Evolutionary conservation across 2,888 invertebrate genomes (phyloP), one percentile per base, ranked within the genome.

Genomic region (Dolomedes plantarius): DNA sequence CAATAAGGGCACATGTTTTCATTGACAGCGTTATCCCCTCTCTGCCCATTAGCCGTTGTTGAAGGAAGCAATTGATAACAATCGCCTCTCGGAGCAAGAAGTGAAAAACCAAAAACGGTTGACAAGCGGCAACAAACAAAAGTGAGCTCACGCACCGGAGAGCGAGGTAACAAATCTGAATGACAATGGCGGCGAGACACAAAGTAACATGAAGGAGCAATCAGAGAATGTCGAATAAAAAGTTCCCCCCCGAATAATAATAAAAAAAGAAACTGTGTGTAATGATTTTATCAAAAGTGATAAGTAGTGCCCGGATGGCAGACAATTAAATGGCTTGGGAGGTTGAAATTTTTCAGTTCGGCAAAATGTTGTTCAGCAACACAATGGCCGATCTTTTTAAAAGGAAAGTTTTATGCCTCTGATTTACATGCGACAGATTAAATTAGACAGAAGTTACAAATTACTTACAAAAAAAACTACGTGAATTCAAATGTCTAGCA

Each of bases 231-330:
- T 56, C 5, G 23, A 56, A 56, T 56, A 56, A 23, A 56, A 56
- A 56, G 23, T 16, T n/a, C n/a, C n/a, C n/a, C n/a, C n/a, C n/a
- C n/a, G n/a, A 23, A 46, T n/a, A n/a, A n/a, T n/a, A n/a, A n/a
- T n/a, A 46, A 56, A n/a, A n/a, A n/a, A n/a, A n/a, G n/a, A 23
- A 56, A 46, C 11, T 16, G 1, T 1, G 19, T 56, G 19, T 56
- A 56, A 23, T 56, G 56, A 56, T 56, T 56, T 56, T 56, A 56
- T 56, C 56, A 56, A 23, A 56, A 23, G 56, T 23, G 56, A 56
- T 56, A 56, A 56, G 56, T 56, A n/a, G 56, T n/a, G n/a, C n/a
- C n/a, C 23, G 5, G 23, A 2, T n/a, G 2, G 56, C n/a, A 6
- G 56, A 56, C 11, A n/a, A n/a, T 56, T 5, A 56, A 56, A 56